A percentile compares a stretch with the other conserved stretches of the same genome.
Evolutionary conservation across 2,113 vertebrate genomes (phyloP).

Genomic region (Numida meleagris): DNA sequence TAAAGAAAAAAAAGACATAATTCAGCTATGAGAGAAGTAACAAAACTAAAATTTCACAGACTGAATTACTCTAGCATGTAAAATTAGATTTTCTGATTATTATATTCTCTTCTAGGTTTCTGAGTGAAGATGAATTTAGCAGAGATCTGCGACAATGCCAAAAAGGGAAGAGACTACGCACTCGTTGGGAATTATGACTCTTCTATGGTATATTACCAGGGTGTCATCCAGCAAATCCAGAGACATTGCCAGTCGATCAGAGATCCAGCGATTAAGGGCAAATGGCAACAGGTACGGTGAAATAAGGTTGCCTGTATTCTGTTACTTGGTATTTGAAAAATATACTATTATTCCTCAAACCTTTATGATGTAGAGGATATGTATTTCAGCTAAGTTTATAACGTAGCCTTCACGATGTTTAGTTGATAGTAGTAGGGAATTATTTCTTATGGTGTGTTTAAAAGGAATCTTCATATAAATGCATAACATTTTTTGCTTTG

Average conservation of each 20-base stretch:
- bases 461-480: background rate
- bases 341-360: background rate
- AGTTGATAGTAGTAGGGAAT: background rate
- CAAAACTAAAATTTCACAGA: background rate
- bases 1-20: background rate
- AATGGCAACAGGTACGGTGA: constrained; percentile 91
- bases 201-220: constrained; percentile 96
- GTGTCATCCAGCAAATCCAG: constrained; percentile 96
- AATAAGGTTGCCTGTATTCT: background rate
- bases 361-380: background rate
- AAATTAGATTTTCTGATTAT: background rate
- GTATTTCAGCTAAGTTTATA: background rate
- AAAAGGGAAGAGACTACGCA: constrained; percentile 96
- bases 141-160: constrained; percentile 96
- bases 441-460: background rate
- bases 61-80: background rate
- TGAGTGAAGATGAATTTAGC: constrained; percentile 89
- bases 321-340: background rate
- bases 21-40: background rate
- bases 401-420: background rate
- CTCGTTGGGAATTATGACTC: constrained; percentile 97
- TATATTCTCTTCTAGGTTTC: constrained; percentile 71
- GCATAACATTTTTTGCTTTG: background rate
- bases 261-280: constrained; percentile 90
- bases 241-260: constrained; percentile 89